phyloP scores from a whole-genome alignment of 2,797 vertebrate species.

The Sorex maritimensis region DNA sequence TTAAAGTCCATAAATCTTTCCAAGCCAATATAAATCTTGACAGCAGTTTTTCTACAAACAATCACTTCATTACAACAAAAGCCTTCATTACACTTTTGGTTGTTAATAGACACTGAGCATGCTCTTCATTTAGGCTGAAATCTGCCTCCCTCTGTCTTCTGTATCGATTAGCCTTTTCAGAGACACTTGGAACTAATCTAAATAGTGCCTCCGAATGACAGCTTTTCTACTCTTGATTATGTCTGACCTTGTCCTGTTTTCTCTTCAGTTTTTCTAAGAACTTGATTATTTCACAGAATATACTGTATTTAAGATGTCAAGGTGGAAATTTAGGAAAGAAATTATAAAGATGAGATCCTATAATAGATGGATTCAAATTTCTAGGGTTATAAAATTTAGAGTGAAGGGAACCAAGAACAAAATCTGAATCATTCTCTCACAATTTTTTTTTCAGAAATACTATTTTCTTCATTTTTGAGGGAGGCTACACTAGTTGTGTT shows the following conservation, averaged over 20 bases:
- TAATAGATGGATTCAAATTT: conserved; percentile 6
- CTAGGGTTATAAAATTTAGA: conserved; percentile 23
- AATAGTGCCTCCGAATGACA: not conserved
- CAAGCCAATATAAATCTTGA: conserved; percentile 38
- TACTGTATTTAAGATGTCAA: not conserved
- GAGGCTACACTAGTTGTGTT: too few species aligned
- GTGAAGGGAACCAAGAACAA: not conserved
- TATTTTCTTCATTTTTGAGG: too few species aligned
- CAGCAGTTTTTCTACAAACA: not conserved
- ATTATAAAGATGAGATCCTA: conserved; percentile 19
- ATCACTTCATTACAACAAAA: not conserved
- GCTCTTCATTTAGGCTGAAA: conserved; percentile 30
- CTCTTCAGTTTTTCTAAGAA: conserved; percentile 6
- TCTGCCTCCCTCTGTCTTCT: not conserved
- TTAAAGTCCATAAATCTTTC: not conserved
- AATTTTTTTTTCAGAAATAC: not conserved
- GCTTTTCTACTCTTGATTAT: not conserved
- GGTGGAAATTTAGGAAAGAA: conserved; percentile 33
- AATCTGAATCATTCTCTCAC: not conserved
- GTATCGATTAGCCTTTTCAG: not conserved
- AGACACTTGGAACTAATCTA: conserved; percentile 42
- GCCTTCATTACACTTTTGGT: not conserved
- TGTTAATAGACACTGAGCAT: not conserved
- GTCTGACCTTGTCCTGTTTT: not conserved
- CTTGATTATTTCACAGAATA: conserved; percentile 19